These are phyloP conservation scores for Zaprionus tsacasi DNA, from an alignment of 1,140 invertebrate genomes.

Conservation along the genomic window DNA sequence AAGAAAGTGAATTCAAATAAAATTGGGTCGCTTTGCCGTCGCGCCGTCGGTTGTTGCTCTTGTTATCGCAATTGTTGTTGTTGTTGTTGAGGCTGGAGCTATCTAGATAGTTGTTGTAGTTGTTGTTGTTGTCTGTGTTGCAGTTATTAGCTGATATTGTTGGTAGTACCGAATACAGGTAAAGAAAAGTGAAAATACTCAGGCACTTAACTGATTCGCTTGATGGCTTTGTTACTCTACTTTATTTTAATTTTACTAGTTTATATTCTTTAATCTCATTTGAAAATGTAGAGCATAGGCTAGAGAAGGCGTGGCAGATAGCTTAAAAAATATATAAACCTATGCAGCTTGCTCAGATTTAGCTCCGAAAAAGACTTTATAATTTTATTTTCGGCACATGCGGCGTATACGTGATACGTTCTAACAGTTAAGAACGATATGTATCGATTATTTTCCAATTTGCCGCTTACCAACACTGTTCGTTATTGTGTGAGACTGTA, in stretches of 20 bases:
- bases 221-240: not conserved
- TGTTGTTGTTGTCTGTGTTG: slow-evolving; percentile 34
- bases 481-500: no score
- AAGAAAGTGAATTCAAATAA: slow-evolving; percentile 76
- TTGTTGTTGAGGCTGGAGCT: slow-evolving; percentile 60
- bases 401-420: slow-evolving; percentile 73
- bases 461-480: no score
- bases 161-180: not conserved
- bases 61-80: slow-evolving; percentile 1
- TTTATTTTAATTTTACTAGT: no score
- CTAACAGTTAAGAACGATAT: no score
- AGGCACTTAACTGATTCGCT: not conserved
- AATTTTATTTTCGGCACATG: slow-evolving; percentile 53
- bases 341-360: no score
- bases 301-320: no score
- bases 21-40: slow-evolving; percentile 61
- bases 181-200: slow-evolving; percentile 48
- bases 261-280: no score
- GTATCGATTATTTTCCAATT: no score
- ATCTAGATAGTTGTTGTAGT: slow-evolving; percentile 48
- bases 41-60: not conserved
- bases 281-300: no score
- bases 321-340: no score
- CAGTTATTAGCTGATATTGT: slow-evolving; percentile 20
- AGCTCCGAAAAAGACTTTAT: no score